Evolutionary conservation across 1,140 invertebrate species (phyloP).

Genomic region (Sesamia nonagrioides): DNA sequence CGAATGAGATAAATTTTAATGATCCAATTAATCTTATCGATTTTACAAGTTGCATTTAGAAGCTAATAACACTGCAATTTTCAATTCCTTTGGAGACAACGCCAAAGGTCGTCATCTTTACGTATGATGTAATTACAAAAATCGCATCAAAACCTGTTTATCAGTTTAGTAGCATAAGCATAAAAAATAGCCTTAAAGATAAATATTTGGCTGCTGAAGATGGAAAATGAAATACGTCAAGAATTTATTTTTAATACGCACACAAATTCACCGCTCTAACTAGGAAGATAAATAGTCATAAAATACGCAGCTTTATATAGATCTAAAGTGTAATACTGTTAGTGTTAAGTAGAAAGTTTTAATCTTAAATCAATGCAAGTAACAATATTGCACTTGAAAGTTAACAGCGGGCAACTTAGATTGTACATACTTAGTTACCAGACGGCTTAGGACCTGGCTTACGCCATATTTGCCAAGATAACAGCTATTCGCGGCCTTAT

Average conservation of each 20-base stretch:
- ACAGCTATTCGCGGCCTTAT: slow-evolving; percentile 68
- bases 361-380: slow-evolving; percentile 43
- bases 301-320: neutral
- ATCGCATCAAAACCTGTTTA: no score
- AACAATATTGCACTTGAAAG: slow-evolving; percentile 66
- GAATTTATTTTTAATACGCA: neutral
- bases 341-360: slow-evolving; percentile 36
- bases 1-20: no score
- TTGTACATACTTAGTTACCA: slow-evolving; percentile 54
- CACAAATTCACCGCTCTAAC: neutral
- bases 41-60: no score
- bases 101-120: no score
- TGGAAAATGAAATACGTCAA: no score
- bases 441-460: slow-evolving; percentile 59
- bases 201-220: no score
- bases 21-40: no score
- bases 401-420: slow-evolving; percentile 59
- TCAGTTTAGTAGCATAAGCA: no score
- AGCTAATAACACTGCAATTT: no score
- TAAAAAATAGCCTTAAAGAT: no score
- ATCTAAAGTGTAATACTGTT: slow-evolving; percentile 17
- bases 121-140: no score
- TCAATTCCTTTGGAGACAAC: no score
- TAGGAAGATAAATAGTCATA: neutral
- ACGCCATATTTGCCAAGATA: slow-evolving; percentile 66